These are phyloP conservation scores for Crotalus tigris DNA, from an alignment of 2,113 vertebrate species.

Conservation along the genomic window DNA sequence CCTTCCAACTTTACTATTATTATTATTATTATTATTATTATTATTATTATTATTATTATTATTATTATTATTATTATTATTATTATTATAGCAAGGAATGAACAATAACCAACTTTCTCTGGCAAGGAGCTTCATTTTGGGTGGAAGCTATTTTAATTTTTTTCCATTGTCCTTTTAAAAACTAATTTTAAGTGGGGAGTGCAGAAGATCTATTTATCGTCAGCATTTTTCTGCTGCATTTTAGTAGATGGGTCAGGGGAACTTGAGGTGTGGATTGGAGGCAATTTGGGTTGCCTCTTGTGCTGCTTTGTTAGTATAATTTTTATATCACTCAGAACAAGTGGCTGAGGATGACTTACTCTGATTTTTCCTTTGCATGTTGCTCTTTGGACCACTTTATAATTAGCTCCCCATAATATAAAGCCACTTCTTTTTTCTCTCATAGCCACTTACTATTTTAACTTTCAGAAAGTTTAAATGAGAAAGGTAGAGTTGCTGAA, in stretches of 20 bases:
- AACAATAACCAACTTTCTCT: not conserved
- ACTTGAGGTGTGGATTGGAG: not conserved
- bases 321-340: constrained; percentile 4
- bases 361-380: not conserved
- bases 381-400: constrained; percentile 32
- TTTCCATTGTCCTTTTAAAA: not conserved
- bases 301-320: not conserved
- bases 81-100: not conserved
- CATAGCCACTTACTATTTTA: constrained; percentile 37
- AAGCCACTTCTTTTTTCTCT: constrained; percentile 41
- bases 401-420: constrained; percentile 41
- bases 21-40: too few relatives aligned
- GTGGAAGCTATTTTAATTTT: not conserved
- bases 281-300: not conserved
- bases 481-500: constrained; percentile 59
- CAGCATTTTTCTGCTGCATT: not conserved
- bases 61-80: too few relatives aligned
- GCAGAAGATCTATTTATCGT: not conserved
- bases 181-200: not conserved
- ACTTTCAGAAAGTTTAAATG: constrained; percentile 65
- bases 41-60: too few relatives aligned
- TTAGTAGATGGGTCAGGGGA: not conserved
- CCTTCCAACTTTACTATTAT: too few relatives aligned
- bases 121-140: not conserved
- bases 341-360: not conserved